These are phyloP conservation scores for Neostethus bicornis DNA, from an alignment of 2,797 vertebrate species.

Conservation along the genomic window DNA sequence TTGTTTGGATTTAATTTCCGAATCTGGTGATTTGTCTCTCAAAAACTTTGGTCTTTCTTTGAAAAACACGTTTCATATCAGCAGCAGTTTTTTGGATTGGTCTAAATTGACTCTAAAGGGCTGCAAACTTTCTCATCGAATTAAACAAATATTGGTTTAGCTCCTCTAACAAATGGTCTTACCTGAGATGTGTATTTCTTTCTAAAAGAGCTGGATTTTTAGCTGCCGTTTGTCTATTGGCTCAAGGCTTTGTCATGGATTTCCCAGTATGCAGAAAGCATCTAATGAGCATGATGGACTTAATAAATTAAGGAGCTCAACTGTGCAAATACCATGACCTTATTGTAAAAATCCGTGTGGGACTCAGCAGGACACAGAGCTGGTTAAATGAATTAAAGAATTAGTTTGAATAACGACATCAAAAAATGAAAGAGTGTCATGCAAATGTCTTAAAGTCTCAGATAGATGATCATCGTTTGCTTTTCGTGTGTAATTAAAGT, in stretches of 20 bases:
- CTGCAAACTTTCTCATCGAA: background rate
- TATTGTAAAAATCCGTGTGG: conserved; percentile 55
- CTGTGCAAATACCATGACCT: conserved; percentile 35
- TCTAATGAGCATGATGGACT: conserved; percentile 43
- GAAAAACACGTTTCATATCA: background rate
- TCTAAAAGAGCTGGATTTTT: conserved; percentile 4
- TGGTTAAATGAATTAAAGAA: conserved; percentile 37
- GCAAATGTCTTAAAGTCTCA: conserved; percentile 10
- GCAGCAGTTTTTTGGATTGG: background rate
- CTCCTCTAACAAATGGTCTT: background rate
- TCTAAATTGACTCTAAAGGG: background rate
- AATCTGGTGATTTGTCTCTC: background rate
- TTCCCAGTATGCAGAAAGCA: conserved; percentile 35
- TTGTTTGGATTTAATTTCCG: background rate
- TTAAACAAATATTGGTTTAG: background rate
- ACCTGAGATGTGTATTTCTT: background rate
- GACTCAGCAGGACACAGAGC: conserved; percentile 1
- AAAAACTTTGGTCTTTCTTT: background rate
- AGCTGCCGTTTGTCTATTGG: conserved; percentile 1
- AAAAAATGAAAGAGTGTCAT: conserved; percentile 10
- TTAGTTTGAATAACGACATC: conserved; percentile 28
- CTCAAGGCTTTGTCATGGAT: conserved; percentile 14
- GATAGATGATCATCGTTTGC: conserved; percentile 23
- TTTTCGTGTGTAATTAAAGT: no score
- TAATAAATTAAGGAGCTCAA: conserved; percentile 50